Evolutionary conservation across 2,888 invertebrate species (phyloP), one percentile per base, ranked within the genome.

Genomic region (Chymomyza caudatula): DNA sequence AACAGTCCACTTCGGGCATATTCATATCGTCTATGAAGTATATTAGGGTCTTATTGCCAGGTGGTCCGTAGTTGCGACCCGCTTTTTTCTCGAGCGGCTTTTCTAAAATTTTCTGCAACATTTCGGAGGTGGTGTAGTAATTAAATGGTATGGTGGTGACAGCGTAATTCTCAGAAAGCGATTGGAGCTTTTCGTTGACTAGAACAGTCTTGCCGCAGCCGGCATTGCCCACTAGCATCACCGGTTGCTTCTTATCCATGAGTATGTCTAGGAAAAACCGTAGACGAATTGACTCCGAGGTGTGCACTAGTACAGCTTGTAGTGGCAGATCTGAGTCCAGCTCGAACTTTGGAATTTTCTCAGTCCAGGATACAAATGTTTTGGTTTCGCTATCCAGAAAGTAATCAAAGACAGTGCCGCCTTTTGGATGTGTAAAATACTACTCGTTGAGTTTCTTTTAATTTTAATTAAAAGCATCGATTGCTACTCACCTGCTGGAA

Each of bases 1-100:
- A 98, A 42, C 93, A 89, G 74, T 93, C 92, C 19, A 96, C 96
- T 92, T 97, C 97, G 0, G 98, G 98, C 98, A 98, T 98, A 88
- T 98, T 98, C 95, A 98, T 95, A 86, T 98, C 98, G 87, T 98
- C 98, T 67, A 98, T 95, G 88, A 98, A 98, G 90, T 98, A 98
- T 70, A 98, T 94, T 49, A 98, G 92, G 0, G 95, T 96, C 90
- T 98, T 97, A 85, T 94, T 97, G 13, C 98, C 98, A 0, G 98
- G 98, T 13, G 98, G 98, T 0, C 98, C 98, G 86, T 95, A 98
- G 91, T 98, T 98, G 72, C 97, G 92, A 5, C 97, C 96, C 8
- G 98, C 98, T 90, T 98, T 98, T 91, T 98, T 98, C 90, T 98
- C 98, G 65, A 98, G 90, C 4, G 98, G 97, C 88, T 97, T 97